Evolutionary conservation across 1,140 invertebrate genomes (phyloP).

Genomic region (Bombus pyrosoma): DNA sequence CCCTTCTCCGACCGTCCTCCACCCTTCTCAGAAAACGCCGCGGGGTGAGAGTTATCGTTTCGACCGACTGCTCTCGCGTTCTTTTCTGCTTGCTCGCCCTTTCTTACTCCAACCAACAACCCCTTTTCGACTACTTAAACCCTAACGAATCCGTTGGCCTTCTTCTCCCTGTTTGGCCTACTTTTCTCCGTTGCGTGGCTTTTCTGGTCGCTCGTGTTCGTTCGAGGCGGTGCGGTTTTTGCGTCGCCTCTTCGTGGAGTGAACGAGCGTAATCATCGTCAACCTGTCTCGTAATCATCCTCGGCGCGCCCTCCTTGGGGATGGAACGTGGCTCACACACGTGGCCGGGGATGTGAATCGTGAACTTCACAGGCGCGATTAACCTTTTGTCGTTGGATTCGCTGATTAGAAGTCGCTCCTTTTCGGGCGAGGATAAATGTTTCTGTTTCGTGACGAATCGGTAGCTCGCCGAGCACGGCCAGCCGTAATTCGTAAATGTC

Average conservation of each 20-base stretch:
- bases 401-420: neutral
- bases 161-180: slow-evolving; percentile 6
- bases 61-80: neutral
- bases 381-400: neutral
- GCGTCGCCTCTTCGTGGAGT: neutral
- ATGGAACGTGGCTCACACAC: neutral
- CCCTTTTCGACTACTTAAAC: neutral
- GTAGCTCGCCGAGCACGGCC: too few species aligned
- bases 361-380: neutral
- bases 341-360: neutral
- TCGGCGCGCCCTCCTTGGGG: neutral
- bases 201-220: too few species aligned
- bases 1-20: slow-evolving; percentile 39
- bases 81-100: neutral
- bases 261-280: neutral
- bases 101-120: neutral
- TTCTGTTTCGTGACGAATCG: slow-evolving; percentile 14
- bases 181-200: neutral
- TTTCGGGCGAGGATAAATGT: neutral
- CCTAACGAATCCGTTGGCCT: neutral
- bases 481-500: slow-evolving; percentile 21
- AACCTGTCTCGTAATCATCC: neutral
- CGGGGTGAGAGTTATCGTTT: slow-evolving; percentile 54
- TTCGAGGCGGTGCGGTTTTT: slow-evolving; percentile 6
- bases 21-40: slow-evolving; percentile 13